phyloP scores from a whole-genome alignment of 2,113 vertebrate genomes.

The Origma solitaria region DNA sequence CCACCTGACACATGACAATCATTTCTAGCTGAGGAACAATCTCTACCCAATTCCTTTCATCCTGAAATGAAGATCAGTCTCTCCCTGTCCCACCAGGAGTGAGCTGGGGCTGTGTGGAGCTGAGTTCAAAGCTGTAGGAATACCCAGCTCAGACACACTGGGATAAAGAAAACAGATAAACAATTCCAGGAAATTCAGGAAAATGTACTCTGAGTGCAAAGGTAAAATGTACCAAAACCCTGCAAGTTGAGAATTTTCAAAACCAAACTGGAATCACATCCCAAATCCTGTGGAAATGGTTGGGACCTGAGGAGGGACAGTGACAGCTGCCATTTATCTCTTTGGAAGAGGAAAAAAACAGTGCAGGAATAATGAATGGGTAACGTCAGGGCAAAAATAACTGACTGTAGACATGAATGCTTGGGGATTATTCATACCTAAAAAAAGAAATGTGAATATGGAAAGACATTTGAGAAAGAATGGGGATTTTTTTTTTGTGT shows the following conservation, averaged over 20 bases:
- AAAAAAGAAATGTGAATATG: slow-evolving; percentile 40
- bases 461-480: slow-evolving; percentile 53
- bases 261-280: background rate
- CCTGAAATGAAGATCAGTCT: background rate
- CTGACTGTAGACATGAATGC: slow-evolving; percentile 41
- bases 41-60: background rate
- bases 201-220: background rate
- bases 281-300: background rate
- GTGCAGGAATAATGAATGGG: slow-evolving; percentile 30
- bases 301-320: background rate
- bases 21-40: background rate
- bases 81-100: background rate
- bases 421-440: slow-evolving; percentile 53
- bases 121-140: fast-evolving
- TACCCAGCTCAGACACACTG: background rate
- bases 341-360: background rate
- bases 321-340: slow-evolving; percentile 17
- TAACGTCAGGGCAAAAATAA: slow-evolving; percentile 51
- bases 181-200: background rate
- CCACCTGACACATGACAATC: background rate
- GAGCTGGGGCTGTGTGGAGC: background rate
- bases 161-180: background rate
- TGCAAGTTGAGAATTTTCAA: background rate
- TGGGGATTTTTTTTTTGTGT: background rate
- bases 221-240: background rate